Evolutionary conservation across 1,140 invertebrate species (phyloP).

Genomic region (Lepeophtheirus salmonis): DNA sequence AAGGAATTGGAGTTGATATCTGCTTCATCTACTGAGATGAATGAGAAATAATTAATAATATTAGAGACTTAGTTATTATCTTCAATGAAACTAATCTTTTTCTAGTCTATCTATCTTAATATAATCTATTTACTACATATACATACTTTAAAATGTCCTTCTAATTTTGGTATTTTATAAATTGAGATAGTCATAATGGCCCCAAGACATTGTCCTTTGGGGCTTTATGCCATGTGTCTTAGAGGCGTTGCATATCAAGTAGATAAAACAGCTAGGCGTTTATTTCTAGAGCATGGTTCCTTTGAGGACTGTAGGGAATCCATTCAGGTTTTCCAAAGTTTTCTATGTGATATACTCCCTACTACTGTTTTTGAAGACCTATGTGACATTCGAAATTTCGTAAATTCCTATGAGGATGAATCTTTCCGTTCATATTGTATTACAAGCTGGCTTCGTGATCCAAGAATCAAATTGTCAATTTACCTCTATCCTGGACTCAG

Average conservation of each 20-base stretch:
- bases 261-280: neutral
- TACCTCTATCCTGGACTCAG: neutral
- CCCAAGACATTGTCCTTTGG: neutral
- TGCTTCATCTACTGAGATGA: too few relatives aligned
- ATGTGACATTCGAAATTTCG: neutral
- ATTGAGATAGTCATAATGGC: neutral
- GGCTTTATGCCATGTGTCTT: neutral
- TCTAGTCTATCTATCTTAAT: neutral
- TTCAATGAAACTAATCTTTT: neutral
- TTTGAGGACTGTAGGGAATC: conserved; percentile 3
- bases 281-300: conserved; percentile 10
- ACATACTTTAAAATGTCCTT: neutral
- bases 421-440: conserved; percentile 1
- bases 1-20: neutral
- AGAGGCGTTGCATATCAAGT: neutral
- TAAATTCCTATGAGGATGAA: neutral
- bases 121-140: neutral
- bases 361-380: conserved; percentile 9
- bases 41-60: too few relatives aligned
- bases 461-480: conserved; percentile 5
- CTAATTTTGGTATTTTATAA: neutral
- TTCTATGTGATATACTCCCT: neutral
- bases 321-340: neutral
- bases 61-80: neutral
- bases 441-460: neutral